These are phyloP conservation scores for Mus minutoides DNA, from an alignment of 2,797 vertebrate species.

Conservation along the genomic window DNA sequence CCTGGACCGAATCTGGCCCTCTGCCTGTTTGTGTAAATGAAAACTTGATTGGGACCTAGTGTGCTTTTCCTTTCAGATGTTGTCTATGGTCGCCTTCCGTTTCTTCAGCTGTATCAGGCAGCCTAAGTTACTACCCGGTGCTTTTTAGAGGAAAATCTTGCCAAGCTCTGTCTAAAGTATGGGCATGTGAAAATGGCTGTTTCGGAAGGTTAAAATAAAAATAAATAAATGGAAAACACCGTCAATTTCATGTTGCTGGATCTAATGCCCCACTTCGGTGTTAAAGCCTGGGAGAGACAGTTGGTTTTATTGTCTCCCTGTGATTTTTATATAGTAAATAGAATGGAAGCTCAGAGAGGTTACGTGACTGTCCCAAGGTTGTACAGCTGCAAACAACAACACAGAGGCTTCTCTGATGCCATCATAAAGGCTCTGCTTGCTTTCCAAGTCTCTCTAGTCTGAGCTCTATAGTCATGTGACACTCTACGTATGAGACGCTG, in stretches of 20 bases:
- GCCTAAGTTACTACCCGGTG: neutral
- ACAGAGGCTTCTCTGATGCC: too few relatives aligned
- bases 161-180: neutral
- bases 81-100: neutral
- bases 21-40: constrained; percentile 27
- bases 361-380: neutral
- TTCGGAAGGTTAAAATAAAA: neutral
- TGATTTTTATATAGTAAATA: neutral
- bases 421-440: neutral
- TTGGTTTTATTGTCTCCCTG: neutral
- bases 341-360: constrained; percentile 28
- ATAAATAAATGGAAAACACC: too few relatives aligned
- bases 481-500: neutral
- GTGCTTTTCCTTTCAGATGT: neutral
- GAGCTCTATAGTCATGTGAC: neutral
- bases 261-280: neutral
- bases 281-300: neutral
- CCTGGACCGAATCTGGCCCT: neutral
- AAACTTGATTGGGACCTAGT: constrained; percentile 23
- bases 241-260: neutral
- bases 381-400: neutral
- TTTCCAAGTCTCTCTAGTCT: neutral
- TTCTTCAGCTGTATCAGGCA: neutral
- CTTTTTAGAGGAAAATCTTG: neutral
- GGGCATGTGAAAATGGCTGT: neutral